Percentiles rank a stretch among this genome's conserved stretches.
These are phyloP conservation scores for Neotoxoptera formosana DNA, from an alignment of 1,140 invertebrate genomes.

Conservation along the genomic window DNA sequence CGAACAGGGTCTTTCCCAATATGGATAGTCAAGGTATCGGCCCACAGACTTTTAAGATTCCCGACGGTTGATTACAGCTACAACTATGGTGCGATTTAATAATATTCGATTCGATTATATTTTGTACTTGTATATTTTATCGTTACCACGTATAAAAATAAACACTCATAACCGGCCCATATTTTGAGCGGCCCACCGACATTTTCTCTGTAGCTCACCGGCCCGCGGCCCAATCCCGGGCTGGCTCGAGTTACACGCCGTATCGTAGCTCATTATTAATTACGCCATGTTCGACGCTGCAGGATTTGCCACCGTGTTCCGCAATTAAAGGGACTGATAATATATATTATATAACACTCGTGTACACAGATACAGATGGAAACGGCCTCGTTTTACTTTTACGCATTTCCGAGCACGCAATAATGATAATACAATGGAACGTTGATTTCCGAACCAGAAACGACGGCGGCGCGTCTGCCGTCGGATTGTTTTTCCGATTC, in stretches of 20 bases:
- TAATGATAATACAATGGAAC: not conserved
- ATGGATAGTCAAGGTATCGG: no score
- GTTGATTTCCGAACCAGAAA: not conserved
- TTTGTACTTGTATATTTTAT: no score
- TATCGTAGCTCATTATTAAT: not conserved
- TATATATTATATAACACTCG: not conserved
- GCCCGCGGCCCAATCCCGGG: no score
- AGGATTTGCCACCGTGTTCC: not conserved
- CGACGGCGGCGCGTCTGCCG: not conserved
- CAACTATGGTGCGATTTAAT: no score
- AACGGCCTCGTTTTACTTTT: not conserved
- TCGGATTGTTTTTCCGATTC: not conserved
- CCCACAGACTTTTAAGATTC: no score
- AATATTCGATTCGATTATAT: no score
- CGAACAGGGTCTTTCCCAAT: no score
- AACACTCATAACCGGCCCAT: no score
- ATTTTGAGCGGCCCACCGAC: no score
- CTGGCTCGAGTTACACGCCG: not conserved
- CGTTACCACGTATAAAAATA: no score
- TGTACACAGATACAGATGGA: not conserved
- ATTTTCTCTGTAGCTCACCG: no score
- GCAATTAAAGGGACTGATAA: not conserved
- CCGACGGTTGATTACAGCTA: no score
- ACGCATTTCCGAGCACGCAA: not conserved
- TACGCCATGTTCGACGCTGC: not conserved